Conservation (phyloP, 2,888 invertebrate species). For the Pachymerium ferrugineum region DNA sequence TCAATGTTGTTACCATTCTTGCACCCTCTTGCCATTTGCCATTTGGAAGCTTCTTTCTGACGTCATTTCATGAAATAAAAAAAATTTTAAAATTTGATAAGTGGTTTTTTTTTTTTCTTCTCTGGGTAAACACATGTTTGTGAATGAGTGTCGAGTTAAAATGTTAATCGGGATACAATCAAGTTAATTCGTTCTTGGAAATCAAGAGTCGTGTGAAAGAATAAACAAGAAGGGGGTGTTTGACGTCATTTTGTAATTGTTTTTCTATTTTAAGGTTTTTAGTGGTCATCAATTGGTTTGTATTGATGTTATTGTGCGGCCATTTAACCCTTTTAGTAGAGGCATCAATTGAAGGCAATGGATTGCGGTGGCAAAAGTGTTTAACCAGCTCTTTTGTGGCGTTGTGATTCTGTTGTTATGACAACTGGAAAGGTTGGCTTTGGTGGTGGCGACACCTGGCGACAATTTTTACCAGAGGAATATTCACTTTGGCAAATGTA, state of each 20-base stretch:
- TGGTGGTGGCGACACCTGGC: conserved; percentile 1
- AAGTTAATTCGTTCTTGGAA: not conserved
- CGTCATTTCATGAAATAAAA: not conserved
- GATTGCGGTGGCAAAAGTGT: not conserved
- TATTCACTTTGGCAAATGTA: too few species aligned
- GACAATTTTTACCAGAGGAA: too few species aligned
- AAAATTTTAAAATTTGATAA: not conserved
- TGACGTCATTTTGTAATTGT: too few species aligned
- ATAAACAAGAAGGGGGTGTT: too few species aligned
- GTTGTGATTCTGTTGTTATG: conserved; percentile 9
- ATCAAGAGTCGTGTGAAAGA: too few species aligned
- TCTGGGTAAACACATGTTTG: not conserved
- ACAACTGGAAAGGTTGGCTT: not conserved
- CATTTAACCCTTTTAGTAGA: not conserved
- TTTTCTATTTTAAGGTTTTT: too few species aligned
- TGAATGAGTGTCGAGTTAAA: not conserved
- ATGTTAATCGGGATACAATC: too few species aligned
- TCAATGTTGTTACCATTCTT: conserved; percentile 21
- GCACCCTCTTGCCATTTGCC: conserved; percentile 14
- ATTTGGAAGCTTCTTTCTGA: conserved; percentile 12
- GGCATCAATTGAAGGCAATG: not conserved
- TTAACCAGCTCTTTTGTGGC: not conserved
- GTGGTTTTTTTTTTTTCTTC: not conserved
- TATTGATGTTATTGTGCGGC: not conserved
- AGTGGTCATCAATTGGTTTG: not conserved